Evolutionary conservation across 2,888 invertebrate genomes (phyloP), one percentile per base, ranked within the genome.

Genomic region (Microctonus hyperodae): DNA sequence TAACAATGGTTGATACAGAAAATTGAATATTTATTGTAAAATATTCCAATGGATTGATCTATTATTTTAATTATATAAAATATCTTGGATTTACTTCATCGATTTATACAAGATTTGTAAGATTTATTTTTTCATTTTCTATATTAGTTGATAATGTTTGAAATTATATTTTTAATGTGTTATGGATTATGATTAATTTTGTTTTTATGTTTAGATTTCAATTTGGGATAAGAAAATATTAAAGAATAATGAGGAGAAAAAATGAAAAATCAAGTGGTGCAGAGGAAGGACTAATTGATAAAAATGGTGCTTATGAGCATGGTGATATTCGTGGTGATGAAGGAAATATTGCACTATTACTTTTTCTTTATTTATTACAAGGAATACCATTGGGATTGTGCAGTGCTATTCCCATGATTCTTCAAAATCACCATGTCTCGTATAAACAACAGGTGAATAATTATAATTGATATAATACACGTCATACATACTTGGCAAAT

Each of bases 361-460:
- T 97, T 72, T 95, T 98, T 83, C 87, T 99, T 4, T 99, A 99
- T 82, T 89, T 98, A 50, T 87, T 98, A 23, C 96, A 97, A 88
- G 98, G 98, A 6, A 93, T 95, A 82, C 99, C 99, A 0, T 86
- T 99, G 2, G 99, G 99, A 0, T 85, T 99, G 31, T 95, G 95
- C 50, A 92, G 94, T 22, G 96, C 97, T 31, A 92, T 99, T 74
- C 98, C 99, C 0, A 95, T 98, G 93, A 88, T 99, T 63, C 86
- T 99, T 65, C 96, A 96, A 82, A 95, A 96, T 83, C 89, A 94
- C 65, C 93, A 95, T 66, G 94, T 96, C 64, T 95, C 93, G 70
- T 99, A 98, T 83, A 93, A 92, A 75, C 94, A 98, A 83, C 98
- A 99, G 88, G 92, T 89, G 81, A 73, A 68, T 71, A 20, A 20